Evolutionary conservation across 1,140 invertebrate species (phyloP), one percentile per base, ranked within the genome.

Genomic region (Lasioglossum albipes): DNA sequence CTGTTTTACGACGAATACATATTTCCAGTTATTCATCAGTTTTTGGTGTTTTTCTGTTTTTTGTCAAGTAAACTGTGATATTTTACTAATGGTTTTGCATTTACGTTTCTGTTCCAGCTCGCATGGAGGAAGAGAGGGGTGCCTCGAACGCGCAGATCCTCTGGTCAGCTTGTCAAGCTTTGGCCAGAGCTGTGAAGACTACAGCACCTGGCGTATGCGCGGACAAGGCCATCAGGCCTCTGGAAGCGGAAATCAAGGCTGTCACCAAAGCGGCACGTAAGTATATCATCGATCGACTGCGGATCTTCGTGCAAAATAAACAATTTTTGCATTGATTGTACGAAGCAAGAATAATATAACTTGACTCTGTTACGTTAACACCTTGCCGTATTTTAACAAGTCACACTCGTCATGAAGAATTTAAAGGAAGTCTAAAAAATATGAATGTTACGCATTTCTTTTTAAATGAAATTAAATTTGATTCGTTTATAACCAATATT

Each of bases 141-240:
- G 96, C 96, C 0, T 95, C 96, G 75, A 95, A 97, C 84, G 96
- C 97, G 7, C 97, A 98, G 91, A 95, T 97, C 52, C 94, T 99
- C 82, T 99, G 98, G 98, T 95, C 97, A 75, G 97, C 98, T 13
- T 98, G 97, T 90, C 97, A 98, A 89, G 95, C 97, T 22, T 93
- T 99, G 49, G 95, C 96, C 85, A 94, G 96, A 65, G 96, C 96
- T 7, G 95, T 99, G n/a, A 95, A 96, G 85, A 91, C 93, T 49
- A 95, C 94, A 68, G 94, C 94, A 75, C 93, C 94, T 13, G 94
- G 94, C 68, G 74, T 91, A 90, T 90, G 94, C 87, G 91, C 95
- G 89, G 88, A 94, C 76, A 85, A 95, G 52, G 91, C 12, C 3
- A 72, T 97, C 74, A 95, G 95, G 82, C 97, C 97, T 7, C 92